These are phyloP conservation scores for Hydra vulgaris DNA, from an alignment of 30 jellyfish, hydroid and myxozoan species.

Conservation along the genomic window DNA sequence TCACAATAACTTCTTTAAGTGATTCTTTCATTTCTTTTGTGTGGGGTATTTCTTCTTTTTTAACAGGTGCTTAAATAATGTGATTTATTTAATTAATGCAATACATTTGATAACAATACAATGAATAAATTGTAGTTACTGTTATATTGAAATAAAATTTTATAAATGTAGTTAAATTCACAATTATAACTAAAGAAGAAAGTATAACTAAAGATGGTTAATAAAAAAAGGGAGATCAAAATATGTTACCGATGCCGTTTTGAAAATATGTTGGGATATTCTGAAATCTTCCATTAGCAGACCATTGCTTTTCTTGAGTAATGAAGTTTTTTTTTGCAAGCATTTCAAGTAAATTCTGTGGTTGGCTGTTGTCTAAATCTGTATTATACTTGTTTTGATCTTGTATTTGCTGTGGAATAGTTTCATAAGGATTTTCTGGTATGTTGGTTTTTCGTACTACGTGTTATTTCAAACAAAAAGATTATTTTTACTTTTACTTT, in stretches of 20 bases:
- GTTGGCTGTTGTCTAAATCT: background rate
- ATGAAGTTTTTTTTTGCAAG: background rate
- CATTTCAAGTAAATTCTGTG: background rate
- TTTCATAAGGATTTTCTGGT: conserved; percentile 21
- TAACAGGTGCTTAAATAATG: background rate
- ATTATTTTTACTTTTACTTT: background rate
- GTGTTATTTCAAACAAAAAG: conserved; percentile 19
- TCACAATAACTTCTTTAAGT: too few relatives aligned
- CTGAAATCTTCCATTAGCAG: background rate
- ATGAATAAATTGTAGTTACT: too few relatives aligned
- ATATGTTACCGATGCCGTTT: background rate
- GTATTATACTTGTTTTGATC: background rate
- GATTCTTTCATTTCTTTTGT: background rate
- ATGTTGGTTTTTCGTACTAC: conserved; percentile 29
- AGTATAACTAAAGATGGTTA: too few relatives aligned
- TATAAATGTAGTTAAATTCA: too few relatives aligned
- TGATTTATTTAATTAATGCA: too few relatives aligned
- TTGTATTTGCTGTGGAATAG: background rate
- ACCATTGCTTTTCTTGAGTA: background rate
- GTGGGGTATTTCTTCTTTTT: background rate
- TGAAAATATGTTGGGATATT: background rate
- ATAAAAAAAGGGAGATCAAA: too few relatives aligned
- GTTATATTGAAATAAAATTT: too few relatives aligned
- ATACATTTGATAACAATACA: too few relatives aligned
- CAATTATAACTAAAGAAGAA: too few relatives aligned